Base-by-base conservation (phyloP, 2,797 vertebrate species). In the Gallinago nigripennis region DNA sequence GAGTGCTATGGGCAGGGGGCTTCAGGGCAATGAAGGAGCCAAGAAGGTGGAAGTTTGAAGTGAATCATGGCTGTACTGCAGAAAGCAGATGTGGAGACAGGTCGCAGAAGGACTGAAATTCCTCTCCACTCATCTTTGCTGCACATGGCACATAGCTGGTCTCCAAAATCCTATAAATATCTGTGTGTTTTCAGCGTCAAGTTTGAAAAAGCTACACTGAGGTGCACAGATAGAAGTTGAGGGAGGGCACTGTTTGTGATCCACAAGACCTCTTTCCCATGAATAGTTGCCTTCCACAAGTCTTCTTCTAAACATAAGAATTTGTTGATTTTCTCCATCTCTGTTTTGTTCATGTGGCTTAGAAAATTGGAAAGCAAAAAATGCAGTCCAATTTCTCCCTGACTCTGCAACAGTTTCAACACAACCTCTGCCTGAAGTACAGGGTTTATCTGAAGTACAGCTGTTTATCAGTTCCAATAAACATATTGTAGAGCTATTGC, bases 271-370 rank as follows among this genome's bases (percentile, higher is more conserved):
- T 46, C 84, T 82, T 46, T 45, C 21, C 16, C 33, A 6, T 13
- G 17, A 54, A 27, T 24, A 31, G 20, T 39, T 2, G 7, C 15
- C n/a, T 88, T 77, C 11, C 16, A 9, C 28, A 45, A 12, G 33
- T 60, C 11, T n/a, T 60, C 1, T 60, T 23, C 35, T 45, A 37
- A 79, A 19, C 20, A 41, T 0, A 0, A 39, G 16, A 45, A 58
- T 5, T 12, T 66, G 33, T 16, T 76, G 31, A 25, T 50, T 54
- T 25, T 11, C 8, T 39, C 3, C 15, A 19, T 54, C 11, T 41
- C 15, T 68, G 21, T 63, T 56, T 35, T 48, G 21, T 27, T 79
- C 27, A 11, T 48, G 28, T 43, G 48, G 5, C 4, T 48, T 16
- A 28, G 16, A 58, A 11, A 69, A 58, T 1, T 57, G 45, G n/a